Percentiles rank a stretch among this genome's conserved stretches.
Evolutionary conservation across 2,797 vertebrate genomes (phyloP).

Genomic region (Eutrigla gurnardus): DNA sequence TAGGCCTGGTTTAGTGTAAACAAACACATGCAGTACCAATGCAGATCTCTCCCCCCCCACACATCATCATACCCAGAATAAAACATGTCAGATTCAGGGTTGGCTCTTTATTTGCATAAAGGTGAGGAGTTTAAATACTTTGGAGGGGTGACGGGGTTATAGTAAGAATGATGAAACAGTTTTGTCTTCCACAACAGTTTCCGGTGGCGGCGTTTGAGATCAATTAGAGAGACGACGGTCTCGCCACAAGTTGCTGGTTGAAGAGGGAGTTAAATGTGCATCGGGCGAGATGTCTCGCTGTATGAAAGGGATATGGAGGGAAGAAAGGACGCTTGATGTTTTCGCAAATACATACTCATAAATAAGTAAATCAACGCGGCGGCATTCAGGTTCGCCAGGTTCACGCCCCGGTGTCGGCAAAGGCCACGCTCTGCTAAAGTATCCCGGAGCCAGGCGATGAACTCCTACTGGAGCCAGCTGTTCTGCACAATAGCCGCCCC

Average conservation of each 20-base stretch:
- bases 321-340: neutral
- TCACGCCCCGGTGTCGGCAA: constrained; percentile 22
- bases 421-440: constrained; percentile 18
- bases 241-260: constrained; percentile 1
- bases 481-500: constrained; percentile 44
- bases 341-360: constrained; percentile 7
- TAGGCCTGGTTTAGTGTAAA: constrained; percentile 79
- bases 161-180: constrained; percentile 21
- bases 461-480: constrained; percentile 38
- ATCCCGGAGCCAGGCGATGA: constrained; percentile 44
- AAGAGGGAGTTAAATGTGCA: constrained; percentile 5
- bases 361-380: constrained; percentile 22
- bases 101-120: constrained; percentile 60
- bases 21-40: constrained; percentile 70
- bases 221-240: constrained; percentile 12
- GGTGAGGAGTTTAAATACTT: constrained; percentile 47
- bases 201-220: neutral
- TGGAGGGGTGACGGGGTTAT: constrained; percentile 20
- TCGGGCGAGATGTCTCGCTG: neutral
- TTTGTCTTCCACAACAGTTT: constrained; percentile 25
- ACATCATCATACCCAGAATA: constrained; percentile 52
- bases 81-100: constrained; percentile 53
- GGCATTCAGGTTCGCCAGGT: constrained; percentile 18
- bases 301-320: neutral
- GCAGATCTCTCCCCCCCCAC: constrained; percentile 40